phyloP scores from a whole-genome alignment of 2,888 invertebrate species.

The Microchrysa polita region DNA sequence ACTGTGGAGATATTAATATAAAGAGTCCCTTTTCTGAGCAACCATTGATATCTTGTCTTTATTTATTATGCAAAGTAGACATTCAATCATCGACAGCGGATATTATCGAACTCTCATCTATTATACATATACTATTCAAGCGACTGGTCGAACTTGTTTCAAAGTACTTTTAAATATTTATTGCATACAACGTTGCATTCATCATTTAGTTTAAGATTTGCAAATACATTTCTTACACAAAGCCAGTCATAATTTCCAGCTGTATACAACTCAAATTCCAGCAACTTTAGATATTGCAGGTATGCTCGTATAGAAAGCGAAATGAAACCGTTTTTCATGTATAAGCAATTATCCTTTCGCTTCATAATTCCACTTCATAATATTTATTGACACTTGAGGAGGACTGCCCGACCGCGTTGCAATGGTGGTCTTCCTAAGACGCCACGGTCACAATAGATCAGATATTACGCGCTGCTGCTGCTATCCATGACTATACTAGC shows the following conservation, averaged over 20 bases:
- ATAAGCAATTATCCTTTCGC: slow-evolving; percentile 39
- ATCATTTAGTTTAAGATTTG: slow-evolving; percentile 19
- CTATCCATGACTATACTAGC: slow-evolving; percentile 38
- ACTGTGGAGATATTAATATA: too few species aligned
- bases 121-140: not conserved
- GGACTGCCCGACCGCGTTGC: slow-evolving; percentile 10
- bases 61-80: not conserved
- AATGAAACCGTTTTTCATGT: slow-evolving; percentile 25
- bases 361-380: slow-evolving; percentile 17
- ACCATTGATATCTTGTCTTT: not conserved
- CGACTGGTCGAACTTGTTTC: not conserved
- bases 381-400: slow-evolving; percentile 31
- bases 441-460: slow-evolving; percentile 8
- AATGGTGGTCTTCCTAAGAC: slow-evolving; percentile 31
- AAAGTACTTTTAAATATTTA: not conserved
- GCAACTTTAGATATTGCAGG: not conserved
- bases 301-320: slow-evolving; percentile 15
- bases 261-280: not conserved
- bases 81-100: not conserved
- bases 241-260: not conserved
- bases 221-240: not conserved
- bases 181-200: not conserved
- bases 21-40: too few species aligned
- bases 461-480: too few species aligned
- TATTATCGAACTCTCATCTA: not conserved